These are phyloP conservation scores for Triplophysa tibetana DNA, from an alignment of 2,113 vertebrate genomes.

Conservation along the genomic window DNA sequence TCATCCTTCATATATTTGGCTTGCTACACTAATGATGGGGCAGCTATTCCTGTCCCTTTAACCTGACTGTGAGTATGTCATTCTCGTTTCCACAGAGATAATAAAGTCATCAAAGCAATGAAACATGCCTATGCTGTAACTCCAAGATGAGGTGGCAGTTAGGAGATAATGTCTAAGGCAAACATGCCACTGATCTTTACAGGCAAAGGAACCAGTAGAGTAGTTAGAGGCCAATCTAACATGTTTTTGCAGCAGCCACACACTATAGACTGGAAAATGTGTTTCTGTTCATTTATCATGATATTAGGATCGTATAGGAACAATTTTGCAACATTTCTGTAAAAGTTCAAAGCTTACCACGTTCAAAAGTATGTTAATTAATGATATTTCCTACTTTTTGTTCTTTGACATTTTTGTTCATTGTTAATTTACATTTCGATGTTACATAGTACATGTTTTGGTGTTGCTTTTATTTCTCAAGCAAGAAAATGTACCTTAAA, in stretches of 20 bases:
- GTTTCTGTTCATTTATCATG: neutral
- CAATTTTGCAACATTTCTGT: too few species aligned
- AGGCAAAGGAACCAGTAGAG: slow-evolving; percentile 47
- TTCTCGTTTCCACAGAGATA: slow-evolving; percentile 71
- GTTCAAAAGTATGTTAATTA: too few species aligned
- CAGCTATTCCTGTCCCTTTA: slow-evolving; percentile 41
- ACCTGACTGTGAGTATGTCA: slow-evolving; percentile 28
- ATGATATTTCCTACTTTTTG: too few species aligned
- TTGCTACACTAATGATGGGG: slow-evolving; percentile 47
- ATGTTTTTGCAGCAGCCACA: neutral
- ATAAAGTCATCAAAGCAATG: slow-evolving; percentile 77
- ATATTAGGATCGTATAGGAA: neutral
- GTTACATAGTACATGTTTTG: too few species aligned
- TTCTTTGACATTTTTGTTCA: too few species aligned
- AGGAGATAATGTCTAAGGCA: slow-evolving; percentile 17
- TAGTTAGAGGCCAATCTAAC: neutral
- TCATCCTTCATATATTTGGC: slow-evolving; percentile 17
- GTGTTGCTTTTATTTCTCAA: too few species aligned
- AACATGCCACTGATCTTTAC: slow-evolving; percentile 60
- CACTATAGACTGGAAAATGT: neutral
- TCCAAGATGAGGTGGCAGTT: slow-evolving; percentile 70
- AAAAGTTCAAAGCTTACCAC: too few species aligned
- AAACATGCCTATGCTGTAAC: slow-evolving; percentile 70
- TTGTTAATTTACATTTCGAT: too few species aligned
- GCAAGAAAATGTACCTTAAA: too few species aligned